phyloP scores from a whole-genome alignment of 2,888 invertebrate species.

The Drosophila formosana region DNA sequence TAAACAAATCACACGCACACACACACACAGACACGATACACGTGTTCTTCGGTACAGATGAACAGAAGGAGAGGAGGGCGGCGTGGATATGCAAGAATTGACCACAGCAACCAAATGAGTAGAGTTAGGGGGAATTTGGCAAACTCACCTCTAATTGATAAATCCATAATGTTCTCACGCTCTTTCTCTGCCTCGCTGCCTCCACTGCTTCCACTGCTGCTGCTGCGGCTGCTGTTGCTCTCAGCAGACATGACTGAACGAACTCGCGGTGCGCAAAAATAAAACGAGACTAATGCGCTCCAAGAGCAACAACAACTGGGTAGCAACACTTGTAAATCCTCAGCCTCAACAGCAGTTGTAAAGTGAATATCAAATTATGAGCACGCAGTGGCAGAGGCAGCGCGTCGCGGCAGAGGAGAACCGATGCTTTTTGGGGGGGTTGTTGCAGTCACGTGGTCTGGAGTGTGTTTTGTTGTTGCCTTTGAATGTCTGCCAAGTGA shows the following conservation, averaged over 20 bases:
- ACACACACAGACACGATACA: constrained; percentile 26
- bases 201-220: background rate
- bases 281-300: constrained; percentile 35
- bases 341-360: constrained; percentile 50
- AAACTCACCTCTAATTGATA: constrained; percentile 81
- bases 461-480: constrained; percentile 12
- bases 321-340: constrained; percentile 43
- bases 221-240: constrained; percentile 32
- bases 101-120: constrained; percentile 42
- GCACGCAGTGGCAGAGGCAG: constrained; percentile 10
- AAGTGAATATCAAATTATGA: constrained; percentile 71
- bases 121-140: constrained; percentile 9
- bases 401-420: constrained; percentile 19
- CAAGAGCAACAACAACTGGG: constrained; percentile 50
- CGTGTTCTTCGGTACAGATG: constrained; percentile 38
- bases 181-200: constrained; percentile 26
- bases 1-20: constrained; percentile 59
- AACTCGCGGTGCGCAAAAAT: constrained; percentile 33
- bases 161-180: constrained; percentile 78
- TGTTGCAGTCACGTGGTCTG: constrained; percentile 55
- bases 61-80: background rate
- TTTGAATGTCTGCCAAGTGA: constrained; percentile 30
- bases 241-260: constrained; percentile 42
- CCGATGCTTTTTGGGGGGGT: constrained; percentile 19
- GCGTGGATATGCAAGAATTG: constrained; percentile 28